Base-by-base conservation (phyloP, 2,888 invertebrate genomes). In the Drosophila bunnanda region DNA sequence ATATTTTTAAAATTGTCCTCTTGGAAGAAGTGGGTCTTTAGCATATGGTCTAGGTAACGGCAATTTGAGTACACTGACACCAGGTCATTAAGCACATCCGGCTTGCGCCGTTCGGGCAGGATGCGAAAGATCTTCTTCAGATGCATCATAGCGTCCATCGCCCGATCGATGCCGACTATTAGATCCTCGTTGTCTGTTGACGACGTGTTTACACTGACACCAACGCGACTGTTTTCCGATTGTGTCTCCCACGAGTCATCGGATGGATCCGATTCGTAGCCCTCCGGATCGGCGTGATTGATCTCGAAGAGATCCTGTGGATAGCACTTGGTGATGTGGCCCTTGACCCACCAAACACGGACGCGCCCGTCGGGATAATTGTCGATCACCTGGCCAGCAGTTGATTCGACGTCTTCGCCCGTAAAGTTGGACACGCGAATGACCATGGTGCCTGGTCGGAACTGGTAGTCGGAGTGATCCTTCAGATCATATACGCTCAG, bases 401-500 rank as follows among this genome's bases (percentile, higher is more conserved):
- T 96, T 75, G 95, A 96, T 56, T 94, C 94, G 32, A 94, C 94
- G 88, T 95, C 95, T 59, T 95, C 95, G 4, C 95, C 95, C 39
- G 95, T 94, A 89, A 96, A 96, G 93, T 96, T 96, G 48, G 96
- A 96, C 56, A 97, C 96, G 69, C 96, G 93, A 88, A 97, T 97
- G 56, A 98, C 98, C 87, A 97, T 96, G 13, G 97, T 97, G 22
- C 98, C 98, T 10, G 98, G 98, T 79, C 98, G 95, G 93, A 97
- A 98, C 90, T 97, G 96, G 93, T 97, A 98, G 92, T 98, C 98
- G 0, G 97, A 96, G 93, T 98, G 98, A 93, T 98, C 98, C 90
- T 97, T 97, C 57, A 98, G 93, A 92, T 99, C 98, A 92, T 98
- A 99, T 6, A 98, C 98, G 92, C 98, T 98, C 89, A 97, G 95